Percentiles rank a stretch among this genome's conserved stretches.
Evolutionary conservation across 92 coral and sea anemone genomes (phyloP).

Genomic region (Phenganax subtilis): DNA sequence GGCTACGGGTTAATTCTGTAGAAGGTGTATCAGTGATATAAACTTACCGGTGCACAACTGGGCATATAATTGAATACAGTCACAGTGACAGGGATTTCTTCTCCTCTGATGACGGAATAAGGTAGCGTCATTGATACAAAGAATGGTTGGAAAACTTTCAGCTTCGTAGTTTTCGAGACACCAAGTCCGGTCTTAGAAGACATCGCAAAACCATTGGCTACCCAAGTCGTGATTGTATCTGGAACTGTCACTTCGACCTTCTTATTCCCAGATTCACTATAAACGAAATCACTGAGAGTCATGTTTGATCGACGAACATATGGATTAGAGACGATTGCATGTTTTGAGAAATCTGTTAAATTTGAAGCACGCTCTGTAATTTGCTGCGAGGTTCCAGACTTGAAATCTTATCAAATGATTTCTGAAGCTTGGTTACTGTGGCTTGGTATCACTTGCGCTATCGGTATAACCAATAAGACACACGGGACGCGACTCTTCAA

Average conservation of each 20-base stretch:
- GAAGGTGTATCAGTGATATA: no score
- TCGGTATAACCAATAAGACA: no score
- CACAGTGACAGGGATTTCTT: conserved; percentile 69
- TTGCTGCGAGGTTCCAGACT: no score
- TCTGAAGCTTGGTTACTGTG: no score
- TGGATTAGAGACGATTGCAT: background rate
- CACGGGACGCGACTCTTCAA: no score
- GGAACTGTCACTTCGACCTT: conserved; percentile 69
- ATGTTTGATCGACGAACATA: no score
- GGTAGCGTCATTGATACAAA: conserved; percentile 85
- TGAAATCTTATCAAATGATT: no score
- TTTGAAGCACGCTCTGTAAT: no score
- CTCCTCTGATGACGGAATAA: conserved; percentile 90
- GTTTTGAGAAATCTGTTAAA: background rate
- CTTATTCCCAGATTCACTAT: conserved; percentile 15
- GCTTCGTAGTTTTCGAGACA: conserved; percentile 58
- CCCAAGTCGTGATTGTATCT: conserved; percentile 90
- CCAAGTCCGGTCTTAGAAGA: conserved; percentile 73
- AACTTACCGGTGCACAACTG: conserved; percentile 76
- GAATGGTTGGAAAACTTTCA: conserved; percentile 78
- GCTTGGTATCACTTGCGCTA: no score
- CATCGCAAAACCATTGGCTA: conserved; percentile 85
- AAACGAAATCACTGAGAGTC: no score
- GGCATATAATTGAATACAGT: conserved; percentile 86
- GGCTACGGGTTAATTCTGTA: no score